Conservation (phyloP, 2,113 vertebrate species). For the Corythaeola cristata region DNA sequence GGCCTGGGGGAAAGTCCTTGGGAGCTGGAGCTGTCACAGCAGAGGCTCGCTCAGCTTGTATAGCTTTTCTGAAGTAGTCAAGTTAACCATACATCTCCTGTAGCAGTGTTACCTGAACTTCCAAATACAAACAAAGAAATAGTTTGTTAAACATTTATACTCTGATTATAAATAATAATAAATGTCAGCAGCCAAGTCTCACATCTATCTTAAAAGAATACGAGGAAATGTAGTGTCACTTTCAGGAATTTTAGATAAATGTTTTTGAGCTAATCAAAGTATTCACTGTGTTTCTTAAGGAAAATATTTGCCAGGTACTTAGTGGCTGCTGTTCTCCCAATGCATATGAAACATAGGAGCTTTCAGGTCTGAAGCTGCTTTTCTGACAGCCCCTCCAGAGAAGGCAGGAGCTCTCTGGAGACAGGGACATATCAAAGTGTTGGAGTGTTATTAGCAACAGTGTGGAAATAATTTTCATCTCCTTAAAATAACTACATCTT, state of each 20-base stretch:
- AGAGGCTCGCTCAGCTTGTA: accelerated
- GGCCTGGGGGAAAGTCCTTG: accelerated
- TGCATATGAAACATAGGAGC: neutral
- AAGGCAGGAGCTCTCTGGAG: neutral
- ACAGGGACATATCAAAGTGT: neutral
- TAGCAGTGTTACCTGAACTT: neutral
- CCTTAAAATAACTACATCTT: neutral
- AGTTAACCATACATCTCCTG: neutral
- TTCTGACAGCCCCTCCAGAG: neutral
- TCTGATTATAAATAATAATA: neutral
- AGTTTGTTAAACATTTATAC: neutral
- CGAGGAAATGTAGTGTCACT: neutral
- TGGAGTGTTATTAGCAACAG: neutral
- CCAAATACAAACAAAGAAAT: neutral
- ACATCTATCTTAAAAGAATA: neutral
- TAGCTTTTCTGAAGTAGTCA: neutral
- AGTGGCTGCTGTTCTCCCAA: accelerated
- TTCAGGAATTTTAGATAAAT: neutral
- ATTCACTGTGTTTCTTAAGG: neutral
- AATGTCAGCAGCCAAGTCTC: neutral
- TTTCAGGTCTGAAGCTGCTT: neutral
- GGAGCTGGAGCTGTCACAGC: neutral
- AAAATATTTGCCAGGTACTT: neutral
- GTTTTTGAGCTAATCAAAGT: neutral
- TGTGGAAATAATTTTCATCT: neutral